Evolutionary conservation across 2,113 vertebrate genomes (phyloP).

Genomic region (Heloderma charlesbogerti): DNA sequence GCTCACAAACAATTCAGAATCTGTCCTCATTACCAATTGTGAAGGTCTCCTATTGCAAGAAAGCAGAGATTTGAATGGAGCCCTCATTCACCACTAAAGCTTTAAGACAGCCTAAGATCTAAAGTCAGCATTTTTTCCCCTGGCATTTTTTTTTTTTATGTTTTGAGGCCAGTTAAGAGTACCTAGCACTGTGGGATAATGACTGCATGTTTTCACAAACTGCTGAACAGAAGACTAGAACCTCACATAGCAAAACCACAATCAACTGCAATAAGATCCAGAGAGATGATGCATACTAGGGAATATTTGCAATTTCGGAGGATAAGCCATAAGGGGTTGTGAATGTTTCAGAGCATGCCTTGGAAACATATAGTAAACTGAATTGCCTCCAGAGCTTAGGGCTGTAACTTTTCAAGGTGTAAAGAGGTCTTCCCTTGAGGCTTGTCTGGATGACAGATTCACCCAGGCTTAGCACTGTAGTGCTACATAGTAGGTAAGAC

Average conservation of each 20-base stretch:
- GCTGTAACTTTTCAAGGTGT: not conserved
- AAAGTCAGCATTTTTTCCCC: constrained; percentile 40
- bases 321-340: not conserved
- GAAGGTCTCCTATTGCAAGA: constrained; percentile 65
- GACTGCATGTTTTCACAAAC: constrained; percentile 27
- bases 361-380: not conserved
- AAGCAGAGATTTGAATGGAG: constrained; percentile 61
- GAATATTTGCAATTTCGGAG: constrained; percentile 19
- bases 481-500: not conserved
- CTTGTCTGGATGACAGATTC: not conserved
- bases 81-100: constrained; percentile 39
- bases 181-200: constrained; percentile 15
- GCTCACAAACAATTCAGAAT: constrained; percentile 68
- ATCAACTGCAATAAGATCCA: not conserved
- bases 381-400: not conserved
- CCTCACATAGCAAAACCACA: constrained; percentile 42
- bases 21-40: constrained; percentile 71
- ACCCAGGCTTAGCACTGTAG: not conserved
- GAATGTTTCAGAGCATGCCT: not conserved
- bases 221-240: not conserved
- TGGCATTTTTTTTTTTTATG: constrained; percentile 43
- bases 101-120: constrained; percentile 52
- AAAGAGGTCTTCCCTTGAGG: not conserved
- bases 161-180: constrained; percentile 41
- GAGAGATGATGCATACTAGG: not conserved